phyloP scores from a whole-genome alignment of 1,140 invertebrate species.

The Psilanteris sp. region DNA sequence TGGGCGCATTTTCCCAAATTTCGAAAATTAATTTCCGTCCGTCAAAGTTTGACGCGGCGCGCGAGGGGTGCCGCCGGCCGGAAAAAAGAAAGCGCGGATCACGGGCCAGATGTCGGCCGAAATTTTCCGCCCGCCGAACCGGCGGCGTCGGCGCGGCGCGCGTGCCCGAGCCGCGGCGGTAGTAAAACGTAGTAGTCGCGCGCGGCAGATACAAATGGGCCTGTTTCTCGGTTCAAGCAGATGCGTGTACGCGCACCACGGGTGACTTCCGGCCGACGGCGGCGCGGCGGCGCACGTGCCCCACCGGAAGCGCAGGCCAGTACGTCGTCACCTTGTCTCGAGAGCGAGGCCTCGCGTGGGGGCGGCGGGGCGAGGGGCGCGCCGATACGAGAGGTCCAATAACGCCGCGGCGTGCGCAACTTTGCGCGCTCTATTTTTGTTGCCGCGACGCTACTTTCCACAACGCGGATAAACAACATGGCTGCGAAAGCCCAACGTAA shows the following conservation, averaged over 20 bases:
- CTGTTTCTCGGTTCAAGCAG: slow-evolving; percentile 39
- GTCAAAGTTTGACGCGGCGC: slow-evolving; percentile 2
- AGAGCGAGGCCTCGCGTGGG: slow-evolving; percentile 15
- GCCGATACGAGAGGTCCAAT: slow-evolving; percentile 16
- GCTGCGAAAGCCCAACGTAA: background rate
- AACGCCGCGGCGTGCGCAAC: slow-evolving; percentile 16
- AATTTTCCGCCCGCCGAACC: too few species aligned
- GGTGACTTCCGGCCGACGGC: slow-evolving; percentile 66
- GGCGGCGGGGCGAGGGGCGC: background rate
- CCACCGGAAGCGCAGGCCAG: slow-evolving; percentile 69
- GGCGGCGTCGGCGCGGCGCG: too few species aligned
- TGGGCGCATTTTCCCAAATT: background rate
- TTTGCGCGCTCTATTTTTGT: slow-evolving; percentile 28
- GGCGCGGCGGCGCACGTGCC: slow-evolving; percentile 64
- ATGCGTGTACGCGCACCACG: slow-evolving; percentile 56
- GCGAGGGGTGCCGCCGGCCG: too few species aligned
- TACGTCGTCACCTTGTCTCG: slow-evolving; percentile 68
- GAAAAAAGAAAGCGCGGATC: too few species aligned
- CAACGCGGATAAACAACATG: slow-evolving; percentile 1
- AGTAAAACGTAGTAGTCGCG: too few species aligned
- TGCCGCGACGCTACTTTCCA: slow-evolving; percentile 5
- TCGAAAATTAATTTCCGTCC: slow-evolving; percentile 12
- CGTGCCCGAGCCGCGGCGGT: too few species aligned
- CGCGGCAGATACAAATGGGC: slow-evolving; percentile 24
- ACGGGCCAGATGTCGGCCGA: too few species aligned